These are phyloP conservation scores for Xestia ashworthii DNA, from an alignment of 2,888 invertebrate species.

Conservation along the genomic window DNA sequence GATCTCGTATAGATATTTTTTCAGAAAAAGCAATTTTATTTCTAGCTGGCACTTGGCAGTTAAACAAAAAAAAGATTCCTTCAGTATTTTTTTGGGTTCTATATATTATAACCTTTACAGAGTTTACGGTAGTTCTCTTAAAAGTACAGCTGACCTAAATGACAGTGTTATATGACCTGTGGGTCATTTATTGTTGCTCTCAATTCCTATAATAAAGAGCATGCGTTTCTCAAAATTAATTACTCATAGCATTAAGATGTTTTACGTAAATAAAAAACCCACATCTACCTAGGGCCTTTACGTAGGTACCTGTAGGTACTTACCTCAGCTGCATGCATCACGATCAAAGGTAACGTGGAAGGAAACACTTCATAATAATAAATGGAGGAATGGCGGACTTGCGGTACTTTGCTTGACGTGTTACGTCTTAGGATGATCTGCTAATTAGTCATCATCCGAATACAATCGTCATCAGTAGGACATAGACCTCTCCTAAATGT, in stretches of 20 bases:
- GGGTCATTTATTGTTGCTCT: background rate
- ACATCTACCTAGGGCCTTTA: conserved; percentile 4
- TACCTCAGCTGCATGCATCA: conserved; percentile 30
- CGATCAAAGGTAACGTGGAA: conserved; percentile 10
- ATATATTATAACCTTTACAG: background rate
- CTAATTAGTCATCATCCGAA: conserved; percentile 6
- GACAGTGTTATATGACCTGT: no score
- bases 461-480: background rate
- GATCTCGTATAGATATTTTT: background rate
- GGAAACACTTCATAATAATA: conserved; percentile 5
- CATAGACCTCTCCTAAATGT: background rate
- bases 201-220: background rate
- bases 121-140: background rate
- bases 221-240: conserved; percentile 27
- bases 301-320: background rate
- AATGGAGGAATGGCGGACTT: conserved; percentile 20
- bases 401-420: background rate
- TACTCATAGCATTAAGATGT: conserved; percentile 28
- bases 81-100: no score
- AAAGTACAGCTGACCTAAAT: background rate
- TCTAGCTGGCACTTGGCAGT: background rate
- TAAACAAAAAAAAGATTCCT: background rate
- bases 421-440: background rate
- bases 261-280: conserved; percentile 51
- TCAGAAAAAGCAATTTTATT: background rate